A percentile compares a stretch with the other conserved stretches of the same genome.
Evolutionary conservation across 2,113 vertebrate genomes (phyloP).

Genomic region (Glaucomys volans): DNA sequence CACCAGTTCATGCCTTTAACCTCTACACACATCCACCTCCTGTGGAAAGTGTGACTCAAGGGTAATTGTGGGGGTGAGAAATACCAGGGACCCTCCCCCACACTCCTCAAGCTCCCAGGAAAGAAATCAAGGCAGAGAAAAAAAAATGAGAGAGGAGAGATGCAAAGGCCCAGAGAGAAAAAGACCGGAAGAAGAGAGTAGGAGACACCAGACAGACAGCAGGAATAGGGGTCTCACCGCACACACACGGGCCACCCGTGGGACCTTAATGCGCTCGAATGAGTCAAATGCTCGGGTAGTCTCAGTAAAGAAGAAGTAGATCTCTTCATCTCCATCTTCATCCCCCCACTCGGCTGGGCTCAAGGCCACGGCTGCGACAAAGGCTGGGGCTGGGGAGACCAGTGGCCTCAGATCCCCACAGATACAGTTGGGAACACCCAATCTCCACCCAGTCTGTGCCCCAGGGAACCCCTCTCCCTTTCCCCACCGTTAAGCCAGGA

Average conservation of each 20-base stretch:
- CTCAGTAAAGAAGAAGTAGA: slow-evolving; percentile 96
- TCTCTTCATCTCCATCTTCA: slow-evolving; percentile 92
- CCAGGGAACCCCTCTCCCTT: neutral
- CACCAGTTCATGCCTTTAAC: neutral
- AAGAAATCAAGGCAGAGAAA: neutral
- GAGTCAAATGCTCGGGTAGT: slow-evolving; percentile 91
- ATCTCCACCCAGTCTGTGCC: neutral
- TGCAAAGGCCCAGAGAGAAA: slow-evolving; percentile 20
- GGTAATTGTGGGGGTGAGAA: neutral
- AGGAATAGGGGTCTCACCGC: slow-evolving; percentile 85
- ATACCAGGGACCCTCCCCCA: neutral
- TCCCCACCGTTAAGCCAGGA: slow-evolving; percentile 93
- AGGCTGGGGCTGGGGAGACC: slow-evolving; percentile 89
- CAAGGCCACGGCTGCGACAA: slow-evolving; percentile 91
- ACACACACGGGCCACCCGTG: slow-evolving; percentile 94
- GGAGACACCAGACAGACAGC: neutral
- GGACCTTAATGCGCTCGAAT: slow-evolving; percentile 90
- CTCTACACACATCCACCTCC: neutral
- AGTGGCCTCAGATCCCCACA: slow-evolving; percentile 43
- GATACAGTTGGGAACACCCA: neutral
- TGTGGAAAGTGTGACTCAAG: neutral
- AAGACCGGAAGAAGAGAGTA: neutral
- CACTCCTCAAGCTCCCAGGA: neutral
- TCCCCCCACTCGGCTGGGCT: slow-evolving; percentile 86
- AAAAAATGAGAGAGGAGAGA: neutral